Conservation (phyloP, 2,797 vertebrate species). For the Gallinago solitaria region DNA sequence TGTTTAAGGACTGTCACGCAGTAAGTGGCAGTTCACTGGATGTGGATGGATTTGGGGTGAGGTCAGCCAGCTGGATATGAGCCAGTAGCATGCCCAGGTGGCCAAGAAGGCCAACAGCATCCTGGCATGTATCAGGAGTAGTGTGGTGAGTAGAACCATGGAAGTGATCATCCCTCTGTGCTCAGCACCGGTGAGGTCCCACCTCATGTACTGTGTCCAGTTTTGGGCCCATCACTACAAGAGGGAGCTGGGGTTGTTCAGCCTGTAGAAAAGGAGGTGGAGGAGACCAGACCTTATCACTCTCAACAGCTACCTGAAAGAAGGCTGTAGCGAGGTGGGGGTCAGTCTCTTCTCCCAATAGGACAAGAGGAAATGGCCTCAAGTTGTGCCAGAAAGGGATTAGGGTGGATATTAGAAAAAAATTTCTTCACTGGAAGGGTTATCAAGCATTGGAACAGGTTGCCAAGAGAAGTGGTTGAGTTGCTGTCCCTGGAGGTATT, state of each 20-base stretch:
- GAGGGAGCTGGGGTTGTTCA: not conserved
- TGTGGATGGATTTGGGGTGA: not conserved
- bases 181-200: not conserved
- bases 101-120: not conserved
- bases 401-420: not conserved
- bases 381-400: not conserved
- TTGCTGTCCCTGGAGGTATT: not conserved
- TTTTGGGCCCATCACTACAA: not conserved
- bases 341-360: not conserved
- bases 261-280: not conserved
- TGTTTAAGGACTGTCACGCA: not conserved
- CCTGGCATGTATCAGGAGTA: no score
- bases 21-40: not conserved
- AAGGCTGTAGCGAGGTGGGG: not conserved
- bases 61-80: not conserved
- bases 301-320: not conserved
- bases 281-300: not conserved
- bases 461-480: not conserved
- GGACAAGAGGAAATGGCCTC: not conserved
- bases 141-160: no score
- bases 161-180: not conserved
- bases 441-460: not conserved
- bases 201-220: not conserved
- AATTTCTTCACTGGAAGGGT: not conserved
- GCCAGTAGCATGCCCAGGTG: not conserved